phyloP scores from a whole-genome alignment of 2,888 invertebrate genomes.

The Agonum fuliginosum region DNA sequence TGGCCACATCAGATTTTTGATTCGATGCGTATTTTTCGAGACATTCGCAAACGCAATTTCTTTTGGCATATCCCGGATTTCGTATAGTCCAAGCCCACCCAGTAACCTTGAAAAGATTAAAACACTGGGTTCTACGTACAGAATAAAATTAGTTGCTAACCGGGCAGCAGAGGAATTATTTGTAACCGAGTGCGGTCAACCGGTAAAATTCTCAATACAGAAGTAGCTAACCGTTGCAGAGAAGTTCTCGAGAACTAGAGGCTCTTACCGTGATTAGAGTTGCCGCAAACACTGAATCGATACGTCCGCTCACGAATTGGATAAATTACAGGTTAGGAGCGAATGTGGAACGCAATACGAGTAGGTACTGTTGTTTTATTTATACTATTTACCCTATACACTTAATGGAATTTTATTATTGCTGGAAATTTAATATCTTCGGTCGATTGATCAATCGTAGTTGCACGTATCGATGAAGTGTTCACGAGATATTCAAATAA shows the following conservation, averaged over 20 bases:
- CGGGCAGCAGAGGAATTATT: background rate
- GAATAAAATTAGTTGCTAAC: background rate
- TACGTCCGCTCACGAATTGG: slow-evolving; percentile 34
- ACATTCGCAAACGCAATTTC: too few species aligned
- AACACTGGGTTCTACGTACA: too few species aligned
- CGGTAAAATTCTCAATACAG: background rate
- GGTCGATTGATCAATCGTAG: too few species aligned
- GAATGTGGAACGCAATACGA: slow-evolving; percentile 8
- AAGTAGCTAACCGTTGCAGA: background rate
- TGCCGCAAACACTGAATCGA: slow-evolving; percentile 31
- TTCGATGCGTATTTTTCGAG: too few species aligned
- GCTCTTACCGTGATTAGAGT: slow-evolving; percentile 43
- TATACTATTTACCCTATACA: slow-evolving; percentile 9
- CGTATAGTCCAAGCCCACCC: too few species aligned
- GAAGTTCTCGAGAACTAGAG: background rate
- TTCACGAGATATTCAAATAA: too few species aligned
- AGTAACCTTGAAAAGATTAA: too few species aligned
- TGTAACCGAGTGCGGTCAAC: slow-evolving; percentile 27
- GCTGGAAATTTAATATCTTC: background rate
- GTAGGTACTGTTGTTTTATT: slow-evolving; percentile 30
- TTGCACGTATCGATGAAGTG: background rate
- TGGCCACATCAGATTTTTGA: too few species aligned
- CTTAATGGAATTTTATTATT: background rate
- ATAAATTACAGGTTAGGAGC: slow-evolving; percentile 33
- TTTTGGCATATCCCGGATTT: too few species aligned